Base-by-base conservation (phyloP, 2,113 vertebrate genomes). In the Triplophysa siluroides region DNA sequence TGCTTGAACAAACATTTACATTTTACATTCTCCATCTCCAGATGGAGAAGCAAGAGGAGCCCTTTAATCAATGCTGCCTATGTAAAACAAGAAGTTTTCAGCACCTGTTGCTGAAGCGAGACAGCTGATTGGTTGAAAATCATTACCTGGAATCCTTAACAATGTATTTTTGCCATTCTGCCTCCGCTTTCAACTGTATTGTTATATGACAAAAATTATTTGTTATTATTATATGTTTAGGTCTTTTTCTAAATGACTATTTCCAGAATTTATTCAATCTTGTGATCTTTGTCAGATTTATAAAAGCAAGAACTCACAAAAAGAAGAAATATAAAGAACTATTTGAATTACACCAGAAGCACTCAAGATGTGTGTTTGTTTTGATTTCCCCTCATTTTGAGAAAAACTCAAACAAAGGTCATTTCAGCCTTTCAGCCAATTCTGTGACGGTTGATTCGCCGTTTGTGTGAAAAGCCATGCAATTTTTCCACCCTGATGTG, bases 401-500 rank as follows among this genome's bases (percentile, higher is more conserved):
- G 21, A 26, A 66, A 29, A n/a, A 79, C 47, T 61, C 38, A 72
- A 71, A 43, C 5, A 70, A 52, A 64, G 67, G 41, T 50, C n/a
- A 18, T 65, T 43, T 21, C 71, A 79, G 69, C 52, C 78, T 19
- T 58, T 58, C 72, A 79, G 71, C 79, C 62, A 52, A 7, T 54
- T 50, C 69, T 60, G 61, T 77, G 82, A 72, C 61, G 47, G 60
- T 66, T 63, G 16, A 68, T 84, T 80, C 76, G 14, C 73, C 13
- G 2, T 72, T 61, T 80, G 63, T 33, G 58, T 72, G 26, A 68
- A 73, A 62, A 60, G 50, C 33, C 23, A 21, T 81, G 68, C 62
- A 70, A 82, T 85, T 83, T 38, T 83, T 56, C 77, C 61, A 21
- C 16, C 54, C 54, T 70, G 77, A 45, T 65, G 64, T 52, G 47